These are phyloP conservation scores for Epinotia brunnichana DNA, from an alignment of 2,888 invertebrate species.

Conservation along the genomic window DNA sequence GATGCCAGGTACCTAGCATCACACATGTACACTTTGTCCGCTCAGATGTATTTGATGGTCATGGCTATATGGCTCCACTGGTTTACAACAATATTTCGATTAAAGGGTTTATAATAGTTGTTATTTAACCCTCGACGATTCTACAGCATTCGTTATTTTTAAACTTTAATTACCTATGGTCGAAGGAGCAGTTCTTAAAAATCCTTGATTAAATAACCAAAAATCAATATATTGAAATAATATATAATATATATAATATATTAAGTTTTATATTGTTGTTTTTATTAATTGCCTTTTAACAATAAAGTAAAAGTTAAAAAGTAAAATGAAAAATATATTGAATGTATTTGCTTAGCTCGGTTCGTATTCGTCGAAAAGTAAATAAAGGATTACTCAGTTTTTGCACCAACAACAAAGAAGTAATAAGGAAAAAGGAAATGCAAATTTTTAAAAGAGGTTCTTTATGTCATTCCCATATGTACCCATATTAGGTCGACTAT, in stretches of 20 bases:
- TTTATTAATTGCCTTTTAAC: too few relatives aligned
- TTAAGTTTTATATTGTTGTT: too few relatives aligned
- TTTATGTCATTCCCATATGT: slow-evolving; percentile 40
- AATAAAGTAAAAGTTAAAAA: too few relatives aligned
- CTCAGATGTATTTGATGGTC: background rate
- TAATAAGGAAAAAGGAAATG: slow-evolving; percentile 63
- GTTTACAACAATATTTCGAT: too few relatives aligned
- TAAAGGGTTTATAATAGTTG: too few relatives aligned
- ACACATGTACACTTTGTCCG: background rate
- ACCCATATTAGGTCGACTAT: background rate
- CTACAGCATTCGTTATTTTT: too few relatives aligned
- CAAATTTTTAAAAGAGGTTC: slow-evolving; percentile 56
- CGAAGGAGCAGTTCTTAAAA: background rate
- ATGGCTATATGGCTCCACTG: background rate
- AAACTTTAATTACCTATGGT: too few relatives aligned
- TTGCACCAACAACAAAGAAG: slow-evolving; percentile 53
- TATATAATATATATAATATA: too few relatives aligned
- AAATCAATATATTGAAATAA: slow-evolving; percentile 27
- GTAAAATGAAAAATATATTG: too few relatives aligned
- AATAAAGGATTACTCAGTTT: slow-evolving; percentile 43
- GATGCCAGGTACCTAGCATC: background rate
- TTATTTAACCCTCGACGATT: background rate
- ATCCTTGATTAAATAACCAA: slow-evolving; percentile 22
- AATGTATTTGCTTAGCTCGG: slow-evolving; percentile 19
- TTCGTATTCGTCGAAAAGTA: slow-evolving; percentile 23